phyloP scores from a whole-genome alignment of 1,140 invertebrate species.

The Leptopilina clavipes region DNA sequence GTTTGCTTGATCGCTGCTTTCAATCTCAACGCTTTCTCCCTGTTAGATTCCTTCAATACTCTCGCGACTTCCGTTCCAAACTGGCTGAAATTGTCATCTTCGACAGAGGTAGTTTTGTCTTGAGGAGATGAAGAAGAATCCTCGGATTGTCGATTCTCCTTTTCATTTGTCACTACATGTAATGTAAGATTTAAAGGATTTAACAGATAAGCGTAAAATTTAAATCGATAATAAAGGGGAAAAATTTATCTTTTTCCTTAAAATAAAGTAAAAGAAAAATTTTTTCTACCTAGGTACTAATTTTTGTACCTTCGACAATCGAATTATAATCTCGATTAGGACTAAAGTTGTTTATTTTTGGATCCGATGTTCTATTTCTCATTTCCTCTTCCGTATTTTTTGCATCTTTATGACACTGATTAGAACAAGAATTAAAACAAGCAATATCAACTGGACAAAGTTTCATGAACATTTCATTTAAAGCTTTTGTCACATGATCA shows the following conservation, averaged over 20 bases:
- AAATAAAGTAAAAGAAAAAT: too few species aligned
- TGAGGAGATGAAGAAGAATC: neutral
- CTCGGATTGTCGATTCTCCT: neutral
- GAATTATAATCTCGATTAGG: neutral
- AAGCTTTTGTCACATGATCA: neutral
- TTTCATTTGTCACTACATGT: conserved; percentile 17
- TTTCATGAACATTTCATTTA: conserved; percentile 10
- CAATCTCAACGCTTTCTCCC: conserved; percentile 31
- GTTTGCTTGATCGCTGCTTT: conserved; percentile 31
- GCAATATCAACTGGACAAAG: conserved; percentile 12
- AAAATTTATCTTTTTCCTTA: too few species aligned
- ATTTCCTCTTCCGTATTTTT: too few species aligned
- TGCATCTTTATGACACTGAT: neutral
- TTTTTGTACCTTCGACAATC: neutral
- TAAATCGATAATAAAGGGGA: neutral
- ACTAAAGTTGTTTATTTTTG: too few species aligned
- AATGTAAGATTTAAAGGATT: conserved; percentile 1
- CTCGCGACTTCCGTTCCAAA: conserved; percentile 20
- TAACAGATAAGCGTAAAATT: neutral
- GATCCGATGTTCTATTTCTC: neutral
- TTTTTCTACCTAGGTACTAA: too few species aligned
- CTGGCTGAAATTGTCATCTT: conserved; percentile 9
- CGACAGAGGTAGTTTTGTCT: conserved; percentile 15
- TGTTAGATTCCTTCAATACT: conserved; percentile 24
- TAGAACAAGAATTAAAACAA: neutral